phyloP scores from a whole-genome alignment of 1,140 invertebrate genomes.

The Hetaerina americana region DNA sequence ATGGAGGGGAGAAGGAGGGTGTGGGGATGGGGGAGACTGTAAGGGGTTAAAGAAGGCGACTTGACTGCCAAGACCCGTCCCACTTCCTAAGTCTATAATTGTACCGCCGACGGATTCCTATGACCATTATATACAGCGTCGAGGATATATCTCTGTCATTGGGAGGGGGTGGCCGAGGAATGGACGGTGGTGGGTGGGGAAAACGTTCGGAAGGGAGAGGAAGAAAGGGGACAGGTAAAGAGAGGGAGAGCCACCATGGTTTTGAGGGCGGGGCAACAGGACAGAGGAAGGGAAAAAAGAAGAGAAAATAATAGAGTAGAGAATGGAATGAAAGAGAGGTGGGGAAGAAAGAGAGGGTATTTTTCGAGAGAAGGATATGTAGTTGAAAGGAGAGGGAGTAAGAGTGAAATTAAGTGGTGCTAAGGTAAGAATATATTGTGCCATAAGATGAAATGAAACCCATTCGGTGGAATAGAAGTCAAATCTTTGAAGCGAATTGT shows the following conservation, averaged over 20 bases:
- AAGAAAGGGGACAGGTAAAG: neutral
- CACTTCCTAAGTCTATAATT: neutral
- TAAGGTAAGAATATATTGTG: too few species aligned
- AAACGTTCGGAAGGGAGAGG: neutral
- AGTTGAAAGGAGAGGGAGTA: too few species aligned
- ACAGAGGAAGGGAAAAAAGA: neutral
- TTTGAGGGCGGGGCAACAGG: neutral
- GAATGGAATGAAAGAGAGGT: neutral
- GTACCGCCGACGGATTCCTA: neutral
- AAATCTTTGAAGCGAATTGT: too few species aligned
- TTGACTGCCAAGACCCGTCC: neutral
- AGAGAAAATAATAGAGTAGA: too few species aligned
- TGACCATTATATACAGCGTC: neutral
- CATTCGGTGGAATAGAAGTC: too few species aligned
- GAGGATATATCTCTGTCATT: neutral
- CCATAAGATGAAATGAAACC: too few species aligned
- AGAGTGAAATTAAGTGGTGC: too few species aligned
- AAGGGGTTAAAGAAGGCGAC: too few species aligned
- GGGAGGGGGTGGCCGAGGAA: neutral
- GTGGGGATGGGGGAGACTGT: neutral
- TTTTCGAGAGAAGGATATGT: too few species aligned
- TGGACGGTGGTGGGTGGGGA: neutral
- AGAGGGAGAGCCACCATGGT: too few species aligned
- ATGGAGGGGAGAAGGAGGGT: neutral
- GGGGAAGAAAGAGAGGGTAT: neutral